Evolutionary conservation across 2,888 invertebrate species (phyloP).

Genomic region (Agonum fuliginosum): DNA sequence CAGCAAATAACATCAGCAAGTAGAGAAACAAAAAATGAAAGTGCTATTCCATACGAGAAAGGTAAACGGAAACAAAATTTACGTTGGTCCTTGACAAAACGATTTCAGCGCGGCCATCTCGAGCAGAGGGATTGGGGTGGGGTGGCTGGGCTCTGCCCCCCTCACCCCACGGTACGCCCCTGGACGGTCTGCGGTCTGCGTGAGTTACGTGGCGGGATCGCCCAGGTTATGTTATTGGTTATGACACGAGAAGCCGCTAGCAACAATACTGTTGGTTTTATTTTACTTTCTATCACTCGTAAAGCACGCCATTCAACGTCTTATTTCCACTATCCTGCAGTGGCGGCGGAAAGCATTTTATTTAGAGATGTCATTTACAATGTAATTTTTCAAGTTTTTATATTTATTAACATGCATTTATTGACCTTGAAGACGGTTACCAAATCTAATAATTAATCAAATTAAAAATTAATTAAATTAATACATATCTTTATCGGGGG

Average conservation of each 20-base stretch:
- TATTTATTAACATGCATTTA: no score
- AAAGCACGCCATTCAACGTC: conserved; percentile 54
- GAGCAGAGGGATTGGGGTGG: not conserved
- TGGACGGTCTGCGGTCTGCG: conserved; percentile 1
- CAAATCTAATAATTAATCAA: no score
- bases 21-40: conserved; percentile 43
- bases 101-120: conserved; percentile 43
- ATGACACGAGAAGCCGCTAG: conserved; percentile 54
- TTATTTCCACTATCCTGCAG: conserved; percentile 51
- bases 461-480: no score
- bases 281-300: conserved; percentile 60
- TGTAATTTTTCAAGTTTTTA: not conserved
- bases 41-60: conserved; percentile 23
- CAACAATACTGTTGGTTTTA: conserved; percentile 55
- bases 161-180: no score
- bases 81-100: conserved; percentile 57
- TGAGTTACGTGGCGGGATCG: conserved; percentile 51
- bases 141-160: not conserved
- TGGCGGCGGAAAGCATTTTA: not conserved
- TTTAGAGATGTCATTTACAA: no score
- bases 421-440: no score
- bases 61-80: conserved; percentile 55
- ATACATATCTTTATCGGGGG: no score
- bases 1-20: conserved; percentile 52
- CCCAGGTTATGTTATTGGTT: conserved; percentile 58